A percentile compares a stretch with the other conserved stretches of the same genome.
These are phyloP conservation scores for Rhyacophila brunnea DNA, from an alignment of 1,140 invertebrate species.

Conservation along the genomic window DNA sequence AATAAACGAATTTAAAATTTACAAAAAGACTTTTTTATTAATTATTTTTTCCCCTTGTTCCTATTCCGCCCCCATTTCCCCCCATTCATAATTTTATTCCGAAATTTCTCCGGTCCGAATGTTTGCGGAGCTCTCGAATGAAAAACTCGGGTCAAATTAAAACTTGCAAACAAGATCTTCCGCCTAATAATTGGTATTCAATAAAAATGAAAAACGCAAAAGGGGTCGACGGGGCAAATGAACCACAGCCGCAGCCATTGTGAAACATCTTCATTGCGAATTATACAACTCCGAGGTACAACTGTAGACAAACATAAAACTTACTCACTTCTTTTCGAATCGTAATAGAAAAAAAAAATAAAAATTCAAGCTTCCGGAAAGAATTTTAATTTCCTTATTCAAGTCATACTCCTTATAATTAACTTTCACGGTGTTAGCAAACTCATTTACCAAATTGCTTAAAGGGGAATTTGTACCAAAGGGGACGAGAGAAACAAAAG, in stretches of 20 bases:
- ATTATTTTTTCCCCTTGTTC: slow-evolving; percentile 27
- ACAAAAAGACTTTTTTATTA: slow-evolving; percentile 30
- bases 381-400: slow-evolving; percentile 38
- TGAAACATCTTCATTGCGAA: slow-evolving; percentile 26
- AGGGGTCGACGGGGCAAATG: slow-evolving; percentile 15
- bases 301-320: slow-evolving; percentile 24
- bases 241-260: slow-evolving; percentile 18
- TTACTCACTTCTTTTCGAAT: slow-evolving; percentile 35
- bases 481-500: slow-evolving; percentile 4
- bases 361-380: slow-evolving; percentile 34
- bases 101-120: slow-evolving; percentile 19
- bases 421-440: slow-evolving; percentile 38
- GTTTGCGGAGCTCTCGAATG: neutral
- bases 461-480: slow-evolving; percentile 32
- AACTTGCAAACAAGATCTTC: slow-evolving; percentile 34
- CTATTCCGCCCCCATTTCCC: slow-evolving; percentile 11
- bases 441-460: slow-evolving; percentile 38
- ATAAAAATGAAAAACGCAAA: slow-evolving; percentile 28
- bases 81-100: slow-evolving; percentile 18
- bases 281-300: slow-evolving; percentile 5
- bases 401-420: slow-evolving; percentile 37
- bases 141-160: slow-evolving; percentile 27
- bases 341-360: slow-evolving; percentile 33
- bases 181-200: slow-evolving; percentile 35
- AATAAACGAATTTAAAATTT: slow-evolving; percentile 36